phyloP scores from a whole-genome alignment of 2,888 invertebrate species.

The Lasius platythorax region DNA sequence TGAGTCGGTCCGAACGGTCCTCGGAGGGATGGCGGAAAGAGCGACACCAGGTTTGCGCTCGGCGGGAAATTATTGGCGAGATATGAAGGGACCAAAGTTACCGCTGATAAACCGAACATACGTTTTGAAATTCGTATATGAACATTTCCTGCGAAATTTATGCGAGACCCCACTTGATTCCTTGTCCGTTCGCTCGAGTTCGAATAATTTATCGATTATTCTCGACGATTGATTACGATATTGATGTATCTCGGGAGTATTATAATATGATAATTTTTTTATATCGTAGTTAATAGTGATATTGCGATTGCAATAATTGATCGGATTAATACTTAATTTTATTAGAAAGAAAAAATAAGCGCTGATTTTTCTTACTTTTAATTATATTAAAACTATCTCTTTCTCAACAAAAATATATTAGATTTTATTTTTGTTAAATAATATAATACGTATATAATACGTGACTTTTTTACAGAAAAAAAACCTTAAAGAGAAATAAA shows the following conservation, averaged over 20 bases:
- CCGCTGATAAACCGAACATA: slow-evolving; percentile 82
- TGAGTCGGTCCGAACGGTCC: slow-evolving; percentile 1
- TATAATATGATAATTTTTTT: background rate
- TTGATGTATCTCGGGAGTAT: background rate
- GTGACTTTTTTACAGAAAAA: background rate
- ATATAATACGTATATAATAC: background rate
- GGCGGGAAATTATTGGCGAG: slow-evolving; percentile 82
- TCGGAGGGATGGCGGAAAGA: slow-evolving; percentile 41
- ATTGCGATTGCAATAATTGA: background rate
- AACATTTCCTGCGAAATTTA: slow-evolving; percentile 57
- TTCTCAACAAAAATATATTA: background rate
- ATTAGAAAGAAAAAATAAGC: background rate
- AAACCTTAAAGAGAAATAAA: background rate
- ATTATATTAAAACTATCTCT: background rate
- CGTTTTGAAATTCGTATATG: slow-evolving; percentile 62
- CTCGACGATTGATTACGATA: background rate
- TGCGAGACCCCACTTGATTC: slow-evolving; percentile 49
- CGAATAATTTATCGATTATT: slow-evolving; percentile 8
- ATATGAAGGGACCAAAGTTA: slow-evolving; percentile 83
- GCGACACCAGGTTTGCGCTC: slow-evolving; percentile 65
- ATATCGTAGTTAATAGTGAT: background rate
- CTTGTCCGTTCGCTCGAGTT: slow-evolving; percentile 14
- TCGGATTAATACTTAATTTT: background rate
- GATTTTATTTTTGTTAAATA: background rate
- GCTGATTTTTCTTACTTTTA: background rate